These are phyloP conservation scores for Helleia helle DNA, from an alignment of 2,888 invertebrate species.

Conservation along the genomic window DNA sequence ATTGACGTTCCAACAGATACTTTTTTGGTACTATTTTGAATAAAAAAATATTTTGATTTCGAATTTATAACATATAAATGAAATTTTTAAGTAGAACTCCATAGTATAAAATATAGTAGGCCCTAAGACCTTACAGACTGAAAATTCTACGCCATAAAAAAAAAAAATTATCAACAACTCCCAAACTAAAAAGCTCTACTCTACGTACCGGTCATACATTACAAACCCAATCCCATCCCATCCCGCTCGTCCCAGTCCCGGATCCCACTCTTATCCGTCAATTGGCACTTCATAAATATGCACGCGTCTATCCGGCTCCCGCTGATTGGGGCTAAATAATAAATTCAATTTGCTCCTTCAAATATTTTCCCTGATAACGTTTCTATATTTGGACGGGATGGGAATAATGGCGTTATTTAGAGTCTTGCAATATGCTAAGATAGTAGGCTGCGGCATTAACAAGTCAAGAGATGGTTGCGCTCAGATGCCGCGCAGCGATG, in stretches of 20 bases:
- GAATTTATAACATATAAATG: no score
- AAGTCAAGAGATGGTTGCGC: slow-evolving; percentile 69
- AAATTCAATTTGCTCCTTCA: slow-evolving; percentile 69
- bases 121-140: no score
- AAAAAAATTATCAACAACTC: no score
- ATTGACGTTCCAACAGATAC: no score
- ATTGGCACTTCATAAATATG: slow-evolving; percentile 30
- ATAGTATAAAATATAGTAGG: no score
- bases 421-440: slow-evolving; percentile 72
- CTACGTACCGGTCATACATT: no score
- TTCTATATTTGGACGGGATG: slow-evolving; percentile 58
- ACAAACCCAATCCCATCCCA: slow-evolving; percentile 19
- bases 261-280: slow-evolving; percentile 21
- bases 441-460: slow-evolving; percentile 69
- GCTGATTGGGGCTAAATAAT: slow-evolving; percentile 65
- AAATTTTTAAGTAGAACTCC: no score
- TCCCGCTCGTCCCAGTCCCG: slow-evolving; percentile 8
- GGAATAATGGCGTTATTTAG: slow-evolving; percentile 69
- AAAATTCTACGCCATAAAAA: no score
- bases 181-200: no score
- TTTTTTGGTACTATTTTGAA: no score
- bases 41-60: no score
- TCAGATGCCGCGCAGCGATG: slow-evolving; percentile 27
- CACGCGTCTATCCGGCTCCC: slow-evolving; percentile 28
- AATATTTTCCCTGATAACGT: slow-evolving; percentile 61